Base-by-base conservation (phyloP, 2,113 vertebrate genomes). In the Trichomycterus rosablanca region DNA sequence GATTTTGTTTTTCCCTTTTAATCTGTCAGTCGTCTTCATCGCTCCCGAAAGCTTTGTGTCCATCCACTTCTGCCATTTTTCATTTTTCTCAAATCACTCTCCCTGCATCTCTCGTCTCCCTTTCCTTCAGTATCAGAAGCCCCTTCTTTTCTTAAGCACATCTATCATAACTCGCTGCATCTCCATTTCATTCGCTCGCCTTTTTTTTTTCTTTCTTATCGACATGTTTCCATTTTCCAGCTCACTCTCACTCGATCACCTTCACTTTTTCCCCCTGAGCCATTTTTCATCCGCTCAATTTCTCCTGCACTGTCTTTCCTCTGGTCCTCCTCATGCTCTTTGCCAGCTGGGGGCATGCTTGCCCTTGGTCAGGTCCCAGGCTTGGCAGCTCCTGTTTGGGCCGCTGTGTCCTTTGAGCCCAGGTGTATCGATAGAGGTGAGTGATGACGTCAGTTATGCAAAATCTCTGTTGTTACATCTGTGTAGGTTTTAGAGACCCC, bases 191-290 rank as follows among this genome's bases (percentile, higher is more conserved):
- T 82, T 82, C 74, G 58, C 77, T 83, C 72, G 34, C 15, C 75
- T 67, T 71, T 70, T 62, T 66, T 59, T 52, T 20, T 45, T n/a
- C 18, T n/a, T 67, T 75, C 77, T 83, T 83, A 85, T 86, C 75
- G 82, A 85, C 82, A 84, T 84, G 81, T 83, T 85, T 85, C 82
- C 83, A 86, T 83, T 84, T 84, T 83, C 81, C 77, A 77, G 79
- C 79, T 64, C 72, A 77, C 55, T 55, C 76, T 75, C 80, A 26
- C 82, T 87, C 81, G 83, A 81, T 85, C 83, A 85, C 78, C 80
- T 80, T 82, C 80, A 70, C 69, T 71, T 58, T 49, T 44, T 18
- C 39, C 71, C 68, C 80, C 80, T 74, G 81, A 80, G 83, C 81
- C 78, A 74, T 81, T 74, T 73, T 74, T 75, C 77, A 63, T 56